These are phyloP conservation scores for Daktulosphaira vitifoliae DNA, from an alignment of 1,140 invertebrate genomes.

Conservation along the genomic window DNA sequence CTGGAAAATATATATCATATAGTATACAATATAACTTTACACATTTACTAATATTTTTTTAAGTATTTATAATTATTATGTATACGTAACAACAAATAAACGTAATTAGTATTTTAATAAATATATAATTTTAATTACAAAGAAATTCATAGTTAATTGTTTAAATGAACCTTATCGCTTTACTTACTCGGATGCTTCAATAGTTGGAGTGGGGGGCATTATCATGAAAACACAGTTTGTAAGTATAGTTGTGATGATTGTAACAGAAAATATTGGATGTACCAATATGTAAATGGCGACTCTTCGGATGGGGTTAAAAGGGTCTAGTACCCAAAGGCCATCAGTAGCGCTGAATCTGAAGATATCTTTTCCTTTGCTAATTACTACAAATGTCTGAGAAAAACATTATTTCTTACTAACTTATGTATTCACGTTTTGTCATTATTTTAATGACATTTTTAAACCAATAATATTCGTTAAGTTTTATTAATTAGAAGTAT, in stretches of 20 bases:
- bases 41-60: too few species aligned
- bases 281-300: slow-evolving; percentile 95
- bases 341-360: slow-evolving; percentile 96
- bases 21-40: too few species aligned
- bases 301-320: slow-evolving; percentile 94
- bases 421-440: too few species aligned
- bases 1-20: slow-evolving; percentile 1
- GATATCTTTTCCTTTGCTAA: slow-evolving; percentile 97
- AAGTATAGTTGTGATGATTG: slow-evolving; percentile 96
- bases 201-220: slow-evolving; percentile 81
- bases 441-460: too few species aligned
- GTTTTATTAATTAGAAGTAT: slow-evolving; percentile 36
- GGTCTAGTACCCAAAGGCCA: slow-evolving; percentile 88
- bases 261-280: slow-evolving; percentile 93
- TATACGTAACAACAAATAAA: too few species aligned
- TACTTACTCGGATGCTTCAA: slow-evolving; percentile 95
- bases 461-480: too few species aligned
- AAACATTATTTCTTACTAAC: too few species aligned
- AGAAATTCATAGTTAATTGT: slow-evolving; percentile 11
- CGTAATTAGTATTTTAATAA: too few species aligned
- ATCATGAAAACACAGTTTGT: slow-evolving; percentile 98
- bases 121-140: background rate
- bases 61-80: too few species aligned
- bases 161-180: background rate
- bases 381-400: slow-evolving; percentile 88